These are phyloP conservation scores for Willowsia nigromaculata DNA, from an alignment of 2,888 invertebrate genomes.

Conservation along the genomic window DNA sequence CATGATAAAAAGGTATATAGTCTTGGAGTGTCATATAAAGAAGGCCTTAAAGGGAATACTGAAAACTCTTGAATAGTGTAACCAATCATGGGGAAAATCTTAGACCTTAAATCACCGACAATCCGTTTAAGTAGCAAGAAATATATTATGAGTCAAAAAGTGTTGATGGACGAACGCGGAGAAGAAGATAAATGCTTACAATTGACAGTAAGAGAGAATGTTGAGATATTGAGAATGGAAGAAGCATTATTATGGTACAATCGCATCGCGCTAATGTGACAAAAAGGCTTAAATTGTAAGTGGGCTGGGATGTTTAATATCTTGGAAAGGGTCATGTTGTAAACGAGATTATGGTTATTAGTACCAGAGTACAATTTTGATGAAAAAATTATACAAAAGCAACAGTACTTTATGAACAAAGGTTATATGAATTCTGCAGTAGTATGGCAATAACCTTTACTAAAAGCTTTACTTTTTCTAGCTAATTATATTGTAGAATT, in stretches of 20 bases:
- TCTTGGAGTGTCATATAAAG: conserved; percentile 23
- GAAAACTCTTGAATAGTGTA: conserved; percentile 46
- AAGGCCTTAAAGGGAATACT: neutral
- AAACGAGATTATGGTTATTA: neutral
- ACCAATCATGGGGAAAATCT: conserved; percentile 68
- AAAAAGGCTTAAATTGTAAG: neutral
- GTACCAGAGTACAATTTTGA: neutral
- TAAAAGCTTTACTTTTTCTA: neutral
- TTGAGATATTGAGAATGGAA: no score
- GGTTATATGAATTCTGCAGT: neutral
- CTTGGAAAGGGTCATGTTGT: neutral
- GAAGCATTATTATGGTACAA: neutral
- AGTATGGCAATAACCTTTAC: neutral
- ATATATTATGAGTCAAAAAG: conserved; percentile 54
- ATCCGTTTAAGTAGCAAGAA: neutral
- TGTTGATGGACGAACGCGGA: conserved; percentile 53
- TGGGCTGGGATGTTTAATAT: neutral
- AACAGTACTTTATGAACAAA: neutral
- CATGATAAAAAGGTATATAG: conserved; percentile 48
- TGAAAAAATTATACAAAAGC: neutral
- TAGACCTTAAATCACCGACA: conserved; percentile 63
- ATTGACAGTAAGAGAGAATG: neutral
- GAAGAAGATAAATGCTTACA: neutral
- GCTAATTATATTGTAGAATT: neutral
- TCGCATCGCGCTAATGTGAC: neutral